Evolutionary conservation across 2,797 vertebrate genomes (phyloP), one percentile per base, ranked within the genome.

Genomic region (Pithecia hirsuta): DNA sequence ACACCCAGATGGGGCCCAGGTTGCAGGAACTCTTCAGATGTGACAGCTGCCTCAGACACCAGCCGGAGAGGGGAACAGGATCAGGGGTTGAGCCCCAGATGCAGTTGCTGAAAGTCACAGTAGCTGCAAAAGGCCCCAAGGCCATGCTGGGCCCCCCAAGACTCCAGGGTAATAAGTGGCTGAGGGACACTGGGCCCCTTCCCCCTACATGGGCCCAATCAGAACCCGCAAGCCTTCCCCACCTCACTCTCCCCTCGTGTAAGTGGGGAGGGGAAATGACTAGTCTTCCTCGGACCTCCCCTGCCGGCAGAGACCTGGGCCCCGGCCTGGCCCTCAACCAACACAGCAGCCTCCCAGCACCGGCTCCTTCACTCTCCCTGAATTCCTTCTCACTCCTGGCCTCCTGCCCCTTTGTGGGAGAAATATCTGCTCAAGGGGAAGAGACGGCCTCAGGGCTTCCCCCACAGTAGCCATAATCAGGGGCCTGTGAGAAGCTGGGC

Each of bases 201-300:
- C 22, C 30, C 13, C 50, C 80, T 48, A 39, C 19, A 11, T 12
- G 0, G 1, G 28, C 81, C 55, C 44, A 8, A 75, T 44, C 52
- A 52, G 41, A 84, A 82, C 36, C 74, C 11, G 36, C 33, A 36
- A 41, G 39, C 15, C 59, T 33, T 44, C 61, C 72, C 30, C 14
- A n/a, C 5, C 50, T 14, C 4, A 0, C 24, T 92, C 19, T n/a
- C 41, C 0, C 1, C 30, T 17, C 10, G 0, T 5, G 39, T 64
- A 50, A 44, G 52, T 5, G 28, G 28, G 2, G 6, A 39, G 26
- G 20, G 61, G n/a, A 79, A 83, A n/a, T 7, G 39, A 48, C 41
- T 15, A 36, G 22, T 22, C 81, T 70, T 39, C 44, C 87, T 24
- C 3, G 1, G 89, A 24, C 17, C 8, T 44, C 76, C 39, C n/a